Evolutionary conservation across 1,140 invertebrate genomes (phyloP).

Genomic region (Pygmarrhopalites habei): DNA sequence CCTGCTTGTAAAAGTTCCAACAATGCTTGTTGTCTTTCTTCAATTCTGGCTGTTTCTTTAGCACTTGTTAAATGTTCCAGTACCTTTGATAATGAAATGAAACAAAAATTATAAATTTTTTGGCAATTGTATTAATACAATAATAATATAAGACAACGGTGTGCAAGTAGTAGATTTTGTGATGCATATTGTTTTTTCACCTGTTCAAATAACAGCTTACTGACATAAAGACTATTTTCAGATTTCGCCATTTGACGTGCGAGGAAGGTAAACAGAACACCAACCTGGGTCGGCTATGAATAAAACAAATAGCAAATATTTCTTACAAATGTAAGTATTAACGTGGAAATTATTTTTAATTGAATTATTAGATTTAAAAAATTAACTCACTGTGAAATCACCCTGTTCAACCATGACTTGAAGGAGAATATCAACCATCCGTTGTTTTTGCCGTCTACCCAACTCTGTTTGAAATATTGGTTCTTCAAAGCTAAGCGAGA

Average conservation of each 20-base stretch:
- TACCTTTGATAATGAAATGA: slow-evolving; percentile 43
- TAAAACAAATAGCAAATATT: slow-evolving; percentile 9
- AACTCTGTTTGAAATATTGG: slow-evolving; percentile 66
- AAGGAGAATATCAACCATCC: slow-evolving; percentile 71
- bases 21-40: slow-evolving; percentile 72
- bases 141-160: too few species aligned
- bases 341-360: slow-evolving; percentile 26
- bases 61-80: slow-evolving; percentile 50
- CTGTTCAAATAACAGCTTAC: slow-evolving; percentile 52
- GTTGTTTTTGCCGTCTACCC: slow-evolving; percentile 63
- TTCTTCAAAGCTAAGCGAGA: slow-evolving; percentile 80
- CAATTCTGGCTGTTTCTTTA: slow-evolving; percentile 50
- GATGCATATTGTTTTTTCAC: slow-evolving; percentile 40
- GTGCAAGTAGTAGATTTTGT: too few species aligned
- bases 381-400: slow-evolving; percentile 58
- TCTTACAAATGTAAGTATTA: slow-evolving; percentile 3
- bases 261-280: slow-evolving; percentile 66
- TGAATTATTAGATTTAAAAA: too few species aligned
- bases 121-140: too few species aligned
- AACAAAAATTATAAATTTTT: background rate
- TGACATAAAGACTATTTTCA: slow-evolving; percentile 44
- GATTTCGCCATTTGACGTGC: slow-evolving; percentile 56
- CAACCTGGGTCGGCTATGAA: slow-evolving; percentile 51
- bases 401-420: slow-evolving; percentile 65
- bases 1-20: slow-evolving; percentile 65